These are phyloP conservation scores for Clinocottus analis DNA, from an alignment of 2,113 vertebrate species.

Conservation along the genomic window DNA sequence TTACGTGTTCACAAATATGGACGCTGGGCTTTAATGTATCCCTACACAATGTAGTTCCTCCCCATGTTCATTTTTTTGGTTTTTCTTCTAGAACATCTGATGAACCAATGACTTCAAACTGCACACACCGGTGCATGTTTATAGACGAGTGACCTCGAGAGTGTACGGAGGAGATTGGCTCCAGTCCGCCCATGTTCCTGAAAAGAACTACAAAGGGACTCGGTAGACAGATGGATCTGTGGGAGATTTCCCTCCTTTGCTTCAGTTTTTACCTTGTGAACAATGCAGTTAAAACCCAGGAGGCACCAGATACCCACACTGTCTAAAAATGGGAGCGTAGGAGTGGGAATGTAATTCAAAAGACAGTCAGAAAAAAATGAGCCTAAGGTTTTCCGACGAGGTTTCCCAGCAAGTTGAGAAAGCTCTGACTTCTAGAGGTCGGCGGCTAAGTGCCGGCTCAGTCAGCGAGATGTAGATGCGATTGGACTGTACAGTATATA, in stretches of 20 bases:
- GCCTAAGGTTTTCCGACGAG: not conserved
- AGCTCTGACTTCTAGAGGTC: not conserved
- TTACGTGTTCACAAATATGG: not conserved
- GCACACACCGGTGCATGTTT: not conserved
- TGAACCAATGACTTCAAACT: not conserved
- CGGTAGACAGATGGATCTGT: not conserved
- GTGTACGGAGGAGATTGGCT: not conserved
- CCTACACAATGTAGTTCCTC: not conserved
- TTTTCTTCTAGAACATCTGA: not conserved
- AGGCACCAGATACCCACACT: not conserved
- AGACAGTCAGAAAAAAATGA: not conserved
- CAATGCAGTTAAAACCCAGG: not conserved
- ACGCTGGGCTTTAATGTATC: not conserved
- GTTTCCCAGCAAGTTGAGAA: not conserved
- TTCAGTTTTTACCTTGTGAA: not conserved
- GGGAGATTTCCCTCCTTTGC: not conserved
- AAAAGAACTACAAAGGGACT: not conserved
- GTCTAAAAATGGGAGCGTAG: not conserved
- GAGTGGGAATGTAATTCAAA: slow-evolving; percentile 4
- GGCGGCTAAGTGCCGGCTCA: not conserved
- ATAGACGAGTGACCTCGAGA: not conserved
- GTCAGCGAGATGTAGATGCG: not conserved
- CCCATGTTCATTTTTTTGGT: not conserved
- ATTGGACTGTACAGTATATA: not conserved
- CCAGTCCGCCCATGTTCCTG: not conserved